These are phyloP conservation scores for Brachyhypopomus occidentalis DNA, from an alignment of 2,113 vertebrate species.

Conservation along the genomic window DNA sequence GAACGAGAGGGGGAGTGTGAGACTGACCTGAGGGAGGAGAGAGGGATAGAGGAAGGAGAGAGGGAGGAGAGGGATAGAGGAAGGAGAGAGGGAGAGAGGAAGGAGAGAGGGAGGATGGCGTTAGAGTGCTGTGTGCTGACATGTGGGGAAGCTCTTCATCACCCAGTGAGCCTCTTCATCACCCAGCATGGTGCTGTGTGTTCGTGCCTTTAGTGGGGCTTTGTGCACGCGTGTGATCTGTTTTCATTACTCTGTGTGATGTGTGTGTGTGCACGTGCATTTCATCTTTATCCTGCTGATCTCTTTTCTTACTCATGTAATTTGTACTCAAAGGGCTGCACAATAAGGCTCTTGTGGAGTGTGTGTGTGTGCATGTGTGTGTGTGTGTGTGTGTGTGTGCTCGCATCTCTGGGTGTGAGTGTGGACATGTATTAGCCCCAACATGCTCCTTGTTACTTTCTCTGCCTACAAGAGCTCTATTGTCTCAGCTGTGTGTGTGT, in stretches of 20 bases:
- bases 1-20: neutral
- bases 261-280: neutral
- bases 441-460: too few species aligned
- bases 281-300: slow-evolving; percentile 18
- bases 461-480: too few species aligned
- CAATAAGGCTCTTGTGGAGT: slow-evolving; percentile 39
- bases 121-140: slow-evolving; percentile 33
- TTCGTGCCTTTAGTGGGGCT: too few species aligned
- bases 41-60: neutral
- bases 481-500: too few species aligned
- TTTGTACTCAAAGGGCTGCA: slow-evolving; percentile 28
- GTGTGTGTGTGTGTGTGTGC: slow-evolving; percentile 4
- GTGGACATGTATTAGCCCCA: too few species aligned
- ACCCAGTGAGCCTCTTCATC: neutral
- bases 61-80: neutral
- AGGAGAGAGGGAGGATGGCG: slow-evolving; percentile 5
- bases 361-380: slow-evolving; percentile 34
- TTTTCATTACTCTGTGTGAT: neutral
- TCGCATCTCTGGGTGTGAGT: too few species aligned
- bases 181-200: too few species aligned
- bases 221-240: neutral
- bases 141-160: slow-evolving; percentile 25
- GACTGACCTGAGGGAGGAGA: neutral
- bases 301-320: slow-evolving; percentile 35
- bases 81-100: neutral